phyloP scores from a whole-genome alignment of 2,888 invertebrate species.

The Desoria tigrina region DNA sequence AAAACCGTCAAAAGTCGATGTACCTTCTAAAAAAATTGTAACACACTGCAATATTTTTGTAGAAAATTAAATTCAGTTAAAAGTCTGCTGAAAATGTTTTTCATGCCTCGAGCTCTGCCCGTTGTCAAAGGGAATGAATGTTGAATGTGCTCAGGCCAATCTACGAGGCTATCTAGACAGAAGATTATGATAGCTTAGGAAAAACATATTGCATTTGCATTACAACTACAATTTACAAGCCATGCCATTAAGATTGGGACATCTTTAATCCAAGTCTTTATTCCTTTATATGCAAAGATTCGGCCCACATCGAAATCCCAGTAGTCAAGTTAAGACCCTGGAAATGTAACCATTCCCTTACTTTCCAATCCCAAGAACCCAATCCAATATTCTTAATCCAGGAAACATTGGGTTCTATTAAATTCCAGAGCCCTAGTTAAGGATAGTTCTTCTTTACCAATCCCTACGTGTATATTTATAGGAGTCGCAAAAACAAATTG shows the following conservation, averaged over 20 bases:
- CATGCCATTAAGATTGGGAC: no score
- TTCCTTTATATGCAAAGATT: background rate
- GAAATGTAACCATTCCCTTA: background rate
- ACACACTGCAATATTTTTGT: no score
- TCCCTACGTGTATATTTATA: background rate
- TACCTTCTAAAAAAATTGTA: no score
- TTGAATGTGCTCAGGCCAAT: no score
- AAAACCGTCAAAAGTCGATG: no score
- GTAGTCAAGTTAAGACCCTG: conserved; percentile 4
- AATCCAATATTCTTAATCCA: background rate
- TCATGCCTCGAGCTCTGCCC: no score
- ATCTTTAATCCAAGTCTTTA: conserved; percentile 2
- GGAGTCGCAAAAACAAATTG: background rate
- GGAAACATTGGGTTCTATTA: background rate
- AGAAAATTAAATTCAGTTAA: no score
- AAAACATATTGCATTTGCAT: no score
- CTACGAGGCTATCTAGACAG: background rate
- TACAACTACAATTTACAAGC: no score
- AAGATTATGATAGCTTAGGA: background rate
- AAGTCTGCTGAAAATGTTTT: no score
- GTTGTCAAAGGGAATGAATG: no score
- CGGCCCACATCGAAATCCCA: background rate
- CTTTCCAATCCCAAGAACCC: background rate
- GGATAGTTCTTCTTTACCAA: no score
- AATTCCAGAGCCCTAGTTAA: background rate